These are phyloP conservation scores for Ruditapes philippinarum DNA, from an alignment of 1,140 invertebrate genomes.

Conservation along the genomic window DNA sequence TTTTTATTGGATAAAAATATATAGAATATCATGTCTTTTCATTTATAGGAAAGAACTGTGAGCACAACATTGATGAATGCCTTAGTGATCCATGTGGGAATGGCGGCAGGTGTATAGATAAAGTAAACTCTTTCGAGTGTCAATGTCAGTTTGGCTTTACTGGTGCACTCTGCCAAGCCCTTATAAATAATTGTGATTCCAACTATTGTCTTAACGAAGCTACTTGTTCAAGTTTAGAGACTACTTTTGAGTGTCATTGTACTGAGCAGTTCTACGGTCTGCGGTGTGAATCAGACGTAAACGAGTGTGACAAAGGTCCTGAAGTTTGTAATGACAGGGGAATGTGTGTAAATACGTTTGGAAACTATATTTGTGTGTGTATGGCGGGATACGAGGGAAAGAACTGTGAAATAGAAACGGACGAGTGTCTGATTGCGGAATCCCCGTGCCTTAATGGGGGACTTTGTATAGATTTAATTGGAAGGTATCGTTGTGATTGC, in stretches of 20 bases:
- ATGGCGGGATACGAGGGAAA: background rate
- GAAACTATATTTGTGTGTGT: conserved; percentile 9
- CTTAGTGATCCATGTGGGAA: conserved; percentile 82
- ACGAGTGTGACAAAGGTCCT: conserved; percentile 34
- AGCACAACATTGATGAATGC: conserved; percentile 88
- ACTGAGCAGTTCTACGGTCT: conserved; percentile 94
- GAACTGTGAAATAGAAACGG: background rate
- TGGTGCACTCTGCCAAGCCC: conserved; percentile 97
- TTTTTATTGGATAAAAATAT: too few species aligned
- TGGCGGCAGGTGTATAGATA: conserved; percentile 82
- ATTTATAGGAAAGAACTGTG: conserved; percentile 88
- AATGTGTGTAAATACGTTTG: conserved; percentile 36
- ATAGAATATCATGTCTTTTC: too few species aligned
- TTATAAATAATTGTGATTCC: conserved; percentile 88
- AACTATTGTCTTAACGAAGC: conserved; percentile 69
- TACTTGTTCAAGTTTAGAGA: conserved; percentile 57
- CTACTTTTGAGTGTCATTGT: conserved; percentile 91
- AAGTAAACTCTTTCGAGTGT: conserved; percentile 78
- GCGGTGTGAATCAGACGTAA: conserved; percentile 89
- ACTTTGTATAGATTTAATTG: conserved; percentile 86
- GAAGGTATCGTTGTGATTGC: conserved; percentile 50
- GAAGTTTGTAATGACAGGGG: conserved; percentile 11
- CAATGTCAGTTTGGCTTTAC: conserved; percentile 97
- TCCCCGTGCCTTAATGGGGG: conserved; percentile 37
- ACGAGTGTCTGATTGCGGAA: conserved; percentile 74